These are phyloP conservation scores for Rutilus rutilus DNA, from an alignment of 2,113 vertebrate genomes.

Conservation along the genomic window DNA sequence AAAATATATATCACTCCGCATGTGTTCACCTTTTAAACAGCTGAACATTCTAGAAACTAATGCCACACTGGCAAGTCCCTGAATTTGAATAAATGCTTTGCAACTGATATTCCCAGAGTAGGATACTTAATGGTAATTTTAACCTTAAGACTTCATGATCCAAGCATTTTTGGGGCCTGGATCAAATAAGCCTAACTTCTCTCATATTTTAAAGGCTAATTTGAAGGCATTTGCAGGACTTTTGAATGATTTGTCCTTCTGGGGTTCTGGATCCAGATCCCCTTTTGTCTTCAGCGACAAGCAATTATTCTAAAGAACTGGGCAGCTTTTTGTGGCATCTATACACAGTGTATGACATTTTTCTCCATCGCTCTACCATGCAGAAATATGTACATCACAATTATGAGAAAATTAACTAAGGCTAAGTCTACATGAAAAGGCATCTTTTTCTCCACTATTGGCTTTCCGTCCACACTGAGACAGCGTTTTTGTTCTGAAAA, in stretches of 20 bases:
- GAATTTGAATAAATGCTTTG: constrained; percentile 35
- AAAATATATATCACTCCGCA: background rate
- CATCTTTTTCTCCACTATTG: no score
- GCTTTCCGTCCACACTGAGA: no score
- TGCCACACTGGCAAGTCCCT: background rate
- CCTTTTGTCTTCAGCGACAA: background rate
- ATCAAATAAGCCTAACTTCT: constrained; percentile 39
- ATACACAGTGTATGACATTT: background rate
- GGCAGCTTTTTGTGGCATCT: background rate
- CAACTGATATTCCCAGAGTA: constrained; percentile 16
- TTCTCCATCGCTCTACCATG: background rate
- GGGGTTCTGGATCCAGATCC: background rate
- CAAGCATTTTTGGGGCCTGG: constrained; percentile 52
- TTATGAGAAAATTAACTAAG: background rate
- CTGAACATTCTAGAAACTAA: constrained; percentile 27
- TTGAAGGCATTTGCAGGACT: constrained; percentile 28
- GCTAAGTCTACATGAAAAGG: no score
- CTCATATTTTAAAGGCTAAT: constrained; percentile 22
- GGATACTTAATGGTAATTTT: constrained; percentile 54
- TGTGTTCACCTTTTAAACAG: constrained; percentile 33
- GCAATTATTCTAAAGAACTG: background rate
- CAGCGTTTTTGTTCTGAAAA: no score
- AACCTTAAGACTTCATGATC: constrained; percentile 58
- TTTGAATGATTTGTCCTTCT: constrained; percentile 8
- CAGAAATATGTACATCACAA: background rate